These are phyloP conservation scores for Dasyprocta punctata DNA, from an alignment of 2,113 vertebrate genomes.

Conservation along the genomic window DNA sequence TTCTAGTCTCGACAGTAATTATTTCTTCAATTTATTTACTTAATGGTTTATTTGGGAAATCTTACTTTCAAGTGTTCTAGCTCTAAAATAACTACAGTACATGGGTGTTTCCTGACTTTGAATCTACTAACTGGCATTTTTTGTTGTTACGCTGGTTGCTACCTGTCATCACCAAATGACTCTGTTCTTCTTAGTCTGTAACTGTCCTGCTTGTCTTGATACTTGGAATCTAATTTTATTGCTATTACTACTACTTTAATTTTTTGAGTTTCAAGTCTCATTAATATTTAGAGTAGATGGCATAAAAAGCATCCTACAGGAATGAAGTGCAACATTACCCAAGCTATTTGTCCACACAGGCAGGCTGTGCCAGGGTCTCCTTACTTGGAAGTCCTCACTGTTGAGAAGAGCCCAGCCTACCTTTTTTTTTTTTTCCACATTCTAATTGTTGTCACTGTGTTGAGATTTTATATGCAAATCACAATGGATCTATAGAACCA, in stretches of 20 bases:
- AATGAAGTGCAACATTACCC: background rate
- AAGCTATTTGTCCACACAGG: background rate
- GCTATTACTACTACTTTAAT: background rate
- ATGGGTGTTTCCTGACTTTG: background rate
- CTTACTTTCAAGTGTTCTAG: background rate
- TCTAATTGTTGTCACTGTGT: background rate
- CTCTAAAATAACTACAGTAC: background rate
- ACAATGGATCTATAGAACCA: background rate
- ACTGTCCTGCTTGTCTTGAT: background rate
- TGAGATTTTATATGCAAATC: background rate
- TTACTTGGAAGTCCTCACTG: background rate
- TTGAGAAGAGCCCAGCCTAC: background rate
- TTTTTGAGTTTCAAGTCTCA: background rate
- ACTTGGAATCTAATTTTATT: background rate
- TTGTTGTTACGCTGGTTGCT: background rate
- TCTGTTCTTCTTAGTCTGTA: background rate
- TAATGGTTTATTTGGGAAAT: conserved; percentile 15
- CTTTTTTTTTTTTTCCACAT: background rate
- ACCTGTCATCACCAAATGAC: background rate
- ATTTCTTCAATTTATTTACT: conserved; percentile 17
- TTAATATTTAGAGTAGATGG: background rate
- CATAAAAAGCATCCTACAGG: background rate
- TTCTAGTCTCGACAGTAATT: background rate
- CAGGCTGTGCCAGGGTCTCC: background rate
- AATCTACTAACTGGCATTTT: background rate